A percentile compares a stretch with the other conserved stretches of the same genome.
These are phyloP conservation scores for Hyles euphorbiae DNA, from an alignment of 1,140 invertebrate species.

Conservation along the genomic window DNA sequence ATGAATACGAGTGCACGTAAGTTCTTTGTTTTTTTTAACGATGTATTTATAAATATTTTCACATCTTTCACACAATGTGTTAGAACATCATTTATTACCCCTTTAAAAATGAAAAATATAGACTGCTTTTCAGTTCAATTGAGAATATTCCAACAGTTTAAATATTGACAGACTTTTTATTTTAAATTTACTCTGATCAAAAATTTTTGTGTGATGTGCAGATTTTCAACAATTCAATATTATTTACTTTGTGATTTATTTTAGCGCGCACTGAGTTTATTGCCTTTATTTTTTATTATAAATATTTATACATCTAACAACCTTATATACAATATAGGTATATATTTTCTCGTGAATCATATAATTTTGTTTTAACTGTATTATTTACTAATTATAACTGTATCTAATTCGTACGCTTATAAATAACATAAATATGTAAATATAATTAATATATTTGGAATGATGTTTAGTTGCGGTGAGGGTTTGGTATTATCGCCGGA, in stretches of 20 bases:
- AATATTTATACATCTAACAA: constrained; percentile 7
- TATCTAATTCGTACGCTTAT: constrained; percentile 6
- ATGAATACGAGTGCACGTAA: constrained; percentile 98
- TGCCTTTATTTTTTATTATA: constrained; percentile 16
- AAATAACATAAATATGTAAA: constrained; percentile 16
- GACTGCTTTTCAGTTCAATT: neutral
- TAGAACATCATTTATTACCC: no score
- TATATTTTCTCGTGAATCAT: no score
- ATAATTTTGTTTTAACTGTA: no score
- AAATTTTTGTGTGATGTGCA: no score
- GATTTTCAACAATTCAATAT: no score
- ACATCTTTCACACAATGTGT: no score
- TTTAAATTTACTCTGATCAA: no score
- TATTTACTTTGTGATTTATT: constrained; percentile 19
- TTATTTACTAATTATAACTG: neutral
- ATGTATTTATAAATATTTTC: no score
- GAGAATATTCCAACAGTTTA: neutral
- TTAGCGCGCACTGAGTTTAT: constrained; percentile 57
- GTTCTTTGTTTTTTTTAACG: constrained; percentile 59
- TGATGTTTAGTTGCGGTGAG: constrained; percentile 88
- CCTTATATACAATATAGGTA: neutral
- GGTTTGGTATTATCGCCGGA: constrained; percentile 91
- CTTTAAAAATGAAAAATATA: neutral
- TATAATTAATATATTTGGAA: constrained; percentile 31
- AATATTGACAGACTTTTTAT: no score